These are phyloP conservation scores for Cerceris ruficornis DNA, from an alignment of 2,888 invertebrate genomes.

Conservation along the genomic window DNA sequence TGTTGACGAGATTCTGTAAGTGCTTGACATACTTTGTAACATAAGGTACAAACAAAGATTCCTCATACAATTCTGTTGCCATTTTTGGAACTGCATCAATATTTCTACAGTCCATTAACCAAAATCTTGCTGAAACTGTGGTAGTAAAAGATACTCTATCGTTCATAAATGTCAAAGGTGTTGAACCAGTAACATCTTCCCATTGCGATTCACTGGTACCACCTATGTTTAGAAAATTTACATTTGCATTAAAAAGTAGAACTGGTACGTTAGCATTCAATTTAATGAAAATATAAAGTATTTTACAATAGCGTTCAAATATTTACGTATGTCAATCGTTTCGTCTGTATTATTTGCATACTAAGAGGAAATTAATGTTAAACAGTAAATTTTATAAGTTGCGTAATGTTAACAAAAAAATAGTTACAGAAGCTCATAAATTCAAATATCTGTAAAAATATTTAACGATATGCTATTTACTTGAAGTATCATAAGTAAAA, in stretches of 20 bases:
- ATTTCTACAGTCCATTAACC: constrained; percentile 99
- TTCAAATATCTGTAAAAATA: too few relatives aligned
- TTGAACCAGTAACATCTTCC: constrained; percentile 99
- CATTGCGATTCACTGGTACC: constrained; percentile 98
- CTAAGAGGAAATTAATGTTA: too few relatives aligned
- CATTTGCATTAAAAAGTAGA: not conserved
- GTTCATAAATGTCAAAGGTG: constrained; percentile 97
- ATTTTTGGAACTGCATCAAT: constrained; percentile 96
- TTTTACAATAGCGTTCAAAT: too few relatives aligned
- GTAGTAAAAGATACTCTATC: constrained; percentile 99
- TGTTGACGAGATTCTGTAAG: too few relatives aligned
- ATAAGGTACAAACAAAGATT: constrained; percentile 91
- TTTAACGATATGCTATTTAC: too few relatives aligned
- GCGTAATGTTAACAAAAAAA: too few relatives aligned
- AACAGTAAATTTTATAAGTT: too few relatives aligned
- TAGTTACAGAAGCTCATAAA: too few relatives aligned
- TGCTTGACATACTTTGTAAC: constrained; percentile 89
- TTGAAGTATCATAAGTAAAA: too few relatives aligned
- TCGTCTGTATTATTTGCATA: too few relatives aligned
- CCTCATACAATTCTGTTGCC: constrained; percentile 97
- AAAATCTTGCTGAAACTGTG: constrained; percentile 98
- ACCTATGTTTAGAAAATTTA: constrained; percentile 82
- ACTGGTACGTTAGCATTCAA: not conserved
- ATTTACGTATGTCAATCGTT: too few relatives aligned
- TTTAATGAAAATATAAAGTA: not conserved